These are phyloP conservation scores for Hippolais icterina DNA, from an alignment of 2,113 vertebrate species.

Conservation along the genomic window DNA sequence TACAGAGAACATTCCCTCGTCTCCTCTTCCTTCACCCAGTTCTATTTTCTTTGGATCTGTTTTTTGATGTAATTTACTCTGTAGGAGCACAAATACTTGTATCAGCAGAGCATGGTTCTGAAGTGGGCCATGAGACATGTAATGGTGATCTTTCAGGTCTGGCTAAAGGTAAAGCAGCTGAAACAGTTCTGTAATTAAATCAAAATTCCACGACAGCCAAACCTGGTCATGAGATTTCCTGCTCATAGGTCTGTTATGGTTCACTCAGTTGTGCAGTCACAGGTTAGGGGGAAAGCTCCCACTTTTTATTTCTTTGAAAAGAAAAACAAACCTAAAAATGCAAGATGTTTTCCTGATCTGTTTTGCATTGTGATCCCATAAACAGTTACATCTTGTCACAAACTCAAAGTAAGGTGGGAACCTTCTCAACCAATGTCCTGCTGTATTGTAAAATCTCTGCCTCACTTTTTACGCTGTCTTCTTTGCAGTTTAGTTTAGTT, in stretches of 20 bases:
- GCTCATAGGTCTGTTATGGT: rapidly evolving
- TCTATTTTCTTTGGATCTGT: neutral
- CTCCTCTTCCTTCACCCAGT: neutral
- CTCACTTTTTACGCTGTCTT: neutral
- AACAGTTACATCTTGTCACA: neutral
- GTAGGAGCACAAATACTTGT: neutral
- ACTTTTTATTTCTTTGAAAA: neutral
- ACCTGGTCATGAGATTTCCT: neutral
- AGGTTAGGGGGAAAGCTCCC: neutral
- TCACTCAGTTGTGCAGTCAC: neutral
- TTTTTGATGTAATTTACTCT: neutral
- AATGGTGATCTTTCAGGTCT: neutral
- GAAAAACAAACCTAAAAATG: neutral
- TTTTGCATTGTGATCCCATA: neutral
- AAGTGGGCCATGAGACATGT: neutral
- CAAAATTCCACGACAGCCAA: neutral
- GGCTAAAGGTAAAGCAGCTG: neutral
- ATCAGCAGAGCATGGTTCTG: neutral
- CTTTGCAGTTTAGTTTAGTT: neutral
- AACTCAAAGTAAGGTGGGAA: neutral
- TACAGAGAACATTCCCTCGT: neutral
- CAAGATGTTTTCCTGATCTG: neutral
- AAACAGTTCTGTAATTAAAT: neutral
- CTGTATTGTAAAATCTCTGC: neutral
- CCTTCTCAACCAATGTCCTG: neutral